A percentile compares a stretch with the other conserved stretches of the same genome.
Conservation (phyloP, 2,797 vertebrate genomes). For the Alectoris magna region DNA sequence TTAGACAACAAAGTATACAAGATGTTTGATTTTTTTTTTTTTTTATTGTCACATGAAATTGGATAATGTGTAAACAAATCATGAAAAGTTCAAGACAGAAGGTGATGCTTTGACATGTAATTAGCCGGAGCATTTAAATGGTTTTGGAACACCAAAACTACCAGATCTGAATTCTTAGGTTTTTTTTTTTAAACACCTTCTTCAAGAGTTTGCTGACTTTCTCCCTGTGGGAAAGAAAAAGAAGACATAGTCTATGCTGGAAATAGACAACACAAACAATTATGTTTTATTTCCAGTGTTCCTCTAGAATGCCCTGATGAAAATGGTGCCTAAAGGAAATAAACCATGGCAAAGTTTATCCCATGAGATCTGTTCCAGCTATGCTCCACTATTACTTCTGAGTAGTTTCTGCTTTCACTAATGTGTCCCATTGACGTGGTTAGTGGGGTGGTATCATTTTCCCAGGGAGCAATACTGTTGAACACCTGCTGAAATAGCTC, state of each 20-base stretch:
- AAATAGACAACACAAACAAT: not conserved
- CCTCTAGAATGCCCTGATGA: not conserved
- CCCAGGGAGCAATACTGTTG: not conserved
- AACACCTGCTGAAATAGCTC: not conserved
- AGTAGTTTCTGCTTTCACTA: not conserved
- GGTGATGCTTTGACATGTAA: not conserved
- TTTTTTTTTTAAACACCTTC: not conserved
- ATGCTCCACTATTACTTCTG: not conserved
- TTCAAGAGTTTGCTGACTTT: not conserved
- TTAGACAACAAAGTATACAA: not conserved
- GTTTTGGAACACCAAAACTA: not conserved
- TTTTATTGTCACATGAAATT: not conserved
- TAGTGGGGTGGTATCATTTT: not conserved
- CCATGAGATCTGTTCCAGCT: not conserved
- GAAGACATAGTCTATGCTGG: not conserved
- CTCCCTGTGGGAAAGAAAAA: constrained; percentile 48
- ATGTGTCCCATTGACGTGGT: not conserved
- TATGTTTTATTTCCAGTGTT: not conserved
- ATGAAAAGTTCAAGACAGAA: not conserved
- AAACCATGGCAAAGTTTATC: not conserved
- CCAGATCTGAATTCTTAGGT: not conserved
- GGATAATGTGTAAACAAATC: constrained; percentile 22
- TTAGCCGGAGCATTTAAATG: not conserved
- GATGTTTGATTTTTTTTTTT: not conserved
- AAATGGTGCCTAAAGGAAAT: not conserved